Percentiles rank a stretch among this genome's conserved stretches.
Evolutionary conservation across 2,113 vertebrate genomes (phyloP).

Genomic region (Tenebrosternarchus preto): DNA sequence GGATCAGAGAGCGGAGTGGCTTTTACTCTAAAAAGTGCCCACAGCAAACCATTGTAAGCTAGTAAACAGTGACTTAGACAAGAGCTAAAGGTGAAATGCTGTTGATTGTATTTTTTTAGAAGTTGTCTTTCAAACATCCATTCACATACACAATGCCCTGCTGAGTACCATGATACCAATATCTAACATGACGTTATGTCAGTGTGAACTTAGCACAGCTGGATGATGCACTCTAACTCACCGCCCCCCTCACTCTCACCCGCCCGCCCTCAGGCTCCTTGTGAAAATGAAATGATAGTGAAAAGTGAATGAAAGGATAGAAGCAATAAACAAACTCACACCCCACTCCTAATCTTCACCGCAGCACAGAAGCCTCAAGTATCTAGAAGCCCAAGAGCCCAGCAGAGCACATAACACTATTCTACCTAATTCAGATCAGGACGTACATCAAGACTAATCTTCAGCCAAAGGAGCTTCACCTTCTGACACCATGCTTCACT

Average conservation of each 20-base stretch:
- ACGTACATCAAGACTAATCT: slow-evolving; percentile 5
- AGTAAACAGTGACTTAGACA: slow-evolving; percentile 37
- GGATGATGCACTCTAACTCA: not conserved
- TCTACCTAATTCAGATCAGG: slow-evolving; percentile 6
- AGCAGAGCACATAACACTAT: not conserved
- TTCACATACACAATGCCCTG: slow-evolving; percentile 30
- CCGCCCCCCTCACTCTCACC: not conserved
- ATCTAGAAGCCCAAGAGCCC: not conserved
- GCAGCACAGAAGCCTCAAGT: not conserved
- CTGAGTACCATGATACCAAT: slow-evolving; percentile 8
- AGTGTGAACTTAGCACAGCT: slow-evolving; percentile 19
- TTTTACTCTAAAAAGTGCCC: slow-evolving; percentile 8
- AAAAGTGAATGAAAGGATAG: slow-evolving; percentile 9
- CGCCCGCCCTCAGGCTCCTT: not conserved
- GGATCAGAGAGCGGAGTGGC: not conserved
- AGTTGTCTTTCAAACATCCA: slow-evolving; percentile 24
- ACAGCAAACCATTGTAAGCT: slow-evolving; percentile 37
- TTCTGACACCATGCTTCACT: slow-evolving; percentile 9
- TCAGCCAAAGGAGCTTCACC: not conserved
- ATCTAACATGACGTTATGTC: slow-evolving; percentile 27
- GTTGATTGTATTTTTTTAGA: slow-evolving; percentile 38
- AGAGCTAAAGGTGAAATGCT: slow-evolving; percentile 37
- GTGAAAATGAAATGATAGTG: slow-evolving; percentile 21
- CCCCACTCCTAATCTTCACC: not conserved
- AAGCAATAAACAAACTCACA: not conserved